Evolutionary conservation across 2,797 vertebrate genomes (phyloP), one percentile per base, ranked within the genome.

Genomic region (Jordanella pulchra): DNA sequence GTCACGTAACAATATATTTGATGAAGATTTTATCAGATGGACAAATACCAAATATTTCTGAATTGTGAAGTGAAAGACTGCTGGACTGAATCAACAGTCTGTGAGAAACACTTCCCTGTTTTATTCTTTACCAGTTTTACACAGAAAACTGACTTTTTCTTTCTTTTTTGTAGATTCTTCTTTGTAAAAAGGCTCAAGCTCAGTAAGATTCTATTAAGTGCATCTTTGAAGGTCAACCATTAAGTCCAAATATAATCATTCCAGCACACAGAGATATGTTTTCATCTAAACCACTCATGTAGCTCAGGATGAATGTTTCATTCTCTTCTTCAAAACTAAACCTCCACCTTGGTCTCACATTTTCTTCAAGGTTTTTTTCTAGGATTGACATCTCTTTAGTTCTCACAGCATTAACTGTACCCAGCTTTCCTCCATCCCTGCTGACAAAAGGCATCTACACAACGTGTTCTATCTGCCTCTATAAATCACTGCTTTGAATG

Each of bases 231-330:
- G 55, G 55, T 21, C 28, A 32, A 58, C 30, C 18, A 32, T 58
- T 4, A 58, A 21, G 17, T 58, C 55, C 30, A 32, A 32, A 32
- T 21, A 21, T 21, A 32, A 58, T 58, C 17, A 32, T 11, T 32
- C 2, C 3, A 10, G 21, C 55, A 30, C 17, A 56, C 27, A 56
- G 1, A 18, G 1, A 18, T 48, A 32, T 17, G 15, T 28, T 58
- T 58, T 58, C 27, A 21, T 58, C 27, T 30, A 28, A 58, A 58
- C 7, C 17, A 56, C 83, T 35, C 35, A 35, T 35, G 35, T 17
- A 30, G 17, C 17, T 56, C 55, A 30, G 28, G 28, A 14, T 30
- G 27, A 30, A 18, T 3, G 15, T 30, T 56, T 18, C 17, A 3
- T 56, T 56, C 55, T 56, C 7, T 1, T 30, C 17, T 7, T 18